Conservation (phyloP, 2,113 vertebrate species). For the Labeo rohita region DNA sequence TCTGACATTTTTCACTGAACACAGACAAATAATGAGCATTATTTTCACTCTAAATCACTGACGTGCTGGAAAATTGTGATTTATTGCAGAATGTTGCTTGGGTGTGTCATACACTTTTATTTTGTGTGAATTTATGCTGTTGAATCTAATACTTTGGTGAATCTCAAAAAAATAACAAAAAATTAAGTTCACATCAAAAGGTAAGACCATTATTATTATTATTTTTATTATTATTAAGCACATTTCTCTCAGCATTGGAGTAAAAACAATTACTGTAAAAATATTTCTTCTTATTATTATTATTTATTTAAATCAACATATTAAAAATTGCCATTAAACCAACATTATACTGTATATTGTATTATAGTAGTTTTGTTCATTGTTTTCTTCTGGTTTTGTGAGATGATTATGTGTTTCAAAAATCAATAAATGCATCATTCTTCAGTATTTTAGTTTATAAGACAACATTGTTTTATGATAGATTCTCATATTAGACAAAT, state of each 20-base stretch:
- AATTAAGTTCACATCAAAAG: neutral
- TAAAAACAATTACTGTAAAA: neutral
- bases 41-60: neutral
- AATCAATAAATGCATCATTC: neutral
- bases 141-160: neutral
- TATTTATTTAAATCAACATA: neutral
- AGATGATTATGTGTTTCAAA: neutral
- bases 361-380: neutral
- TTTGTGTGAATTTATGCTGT: neutral
- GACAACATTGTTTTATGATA: slow-evolving; percentile 2
- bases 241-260: neutral
- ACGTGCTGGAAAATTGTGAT: neutral
- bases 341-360: neutral
- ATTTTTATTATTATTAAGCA: neutral
- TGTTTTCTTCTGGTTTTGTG: neutral
- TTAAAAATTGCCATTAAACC: neutral
- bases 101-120: neutral
- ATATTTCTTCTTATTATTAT: neutral
- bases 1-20: neutral
- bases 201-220: neutral
- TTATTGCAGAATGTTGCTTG: neutral
- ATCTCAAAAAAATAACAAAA: neutral
- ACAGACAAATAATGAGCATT: neutral
- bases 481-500: slow-evolving; percentile 1
- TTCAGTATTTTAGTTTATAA: neutral